A percentile compares a stretch with the other conserved stretches of the same genome.
Conservation (phyloP, 2,888 invertebrate genomes). For the Xiphydria camelus region DNA sequence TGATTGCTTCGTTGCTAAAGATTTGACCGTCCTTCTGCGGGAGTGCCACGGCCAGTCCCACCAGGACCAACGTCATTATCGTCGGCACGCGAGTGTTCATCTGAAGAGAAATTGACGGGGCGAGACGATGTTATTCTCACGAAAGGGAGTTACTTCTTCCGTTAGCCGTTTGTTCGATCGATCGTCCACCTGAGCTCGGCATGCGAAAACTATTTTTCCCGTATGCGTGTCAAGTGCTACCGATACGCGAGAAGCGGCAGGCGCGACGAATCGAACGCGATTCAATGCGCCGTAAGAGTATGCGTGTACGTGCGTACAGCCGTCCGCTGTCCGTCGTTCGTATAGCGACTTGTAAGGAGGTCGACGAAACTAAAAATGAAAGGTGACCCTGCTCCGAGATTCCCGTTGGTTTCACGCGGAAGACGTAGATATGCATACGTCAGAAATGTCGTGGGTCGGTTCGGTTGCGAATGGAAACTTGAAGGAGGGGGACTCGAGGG, state of each 20-base stretch:
- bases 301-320: background rate
- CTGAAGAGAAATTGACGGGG: conserved; percentile 20
- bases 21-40: conserved; percentile 81
- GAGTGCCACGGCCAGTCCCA: conserved; percentile 62
- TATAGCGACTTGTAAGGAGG: background rate
- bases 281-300: no score
- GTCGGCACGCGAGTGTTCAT: conserved; percentile 50
- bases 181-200: no score
- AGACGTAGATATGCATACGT: conserved; percentile 15
- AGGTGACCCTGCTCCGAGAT: conserved; percentile 27
- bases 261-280: no score
- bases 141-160: background rate
- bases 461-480: no score
- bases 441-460: no score
- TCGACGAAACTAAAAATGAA: background rate
- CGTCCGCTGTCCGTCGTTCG: background rate
- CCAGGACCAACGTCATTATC: conserved; percentile 58
- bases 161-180: background rate
- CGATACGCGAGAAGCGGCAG: no score
- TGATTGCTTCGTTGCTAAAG: conserved; percentile 84
- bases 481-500: no score
- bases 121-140: background rate
- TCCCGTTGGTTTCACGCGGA: conserved; percentile 31
- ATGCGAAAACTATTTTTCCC: no score
- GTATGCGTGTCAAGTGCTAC: no score